phyloP scores from a whole-genome alignment of 1,140 invertebrate genomes.

The Phymastichus coffea region DNA sequence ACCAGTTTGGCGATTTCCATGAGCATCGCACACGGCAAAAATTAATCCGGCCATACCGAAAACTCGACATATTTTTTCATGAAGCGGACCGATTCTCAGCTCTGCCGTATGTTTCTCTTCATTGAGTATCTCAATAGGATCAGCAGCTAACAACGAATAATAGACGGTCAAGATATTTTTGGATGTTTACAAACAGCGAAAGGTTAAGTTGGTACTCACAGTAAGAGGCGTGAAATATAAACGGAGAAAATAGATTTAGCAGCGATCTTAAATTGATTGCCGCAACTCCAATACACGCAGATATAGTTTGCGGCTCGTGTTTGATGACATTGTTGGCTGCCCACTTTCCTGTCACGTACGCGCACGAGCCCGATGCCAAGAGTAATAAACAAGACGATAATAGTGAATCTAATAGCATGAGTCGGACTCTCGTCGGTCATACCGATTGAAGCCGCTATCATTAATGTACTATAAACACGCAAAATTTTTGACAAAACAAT shows the following conservation, averaged over 20 bases:
- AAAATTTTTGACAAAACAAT: too few species aligned
- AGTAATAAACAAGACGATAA: slow-evolving; percentile 34
- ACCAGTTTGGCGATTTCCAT: slow-evolving; percentile 25
- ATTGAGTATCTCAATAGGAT: slow-evolving; percentile 32
- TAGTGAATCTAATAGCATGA: slow-evolving; percentile 31
- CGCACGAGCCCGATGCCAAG: slow-evolving; percentile 33
- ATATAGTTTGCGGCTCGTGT: slow-evolving; percentile 25
- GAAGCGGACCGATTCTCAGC: slow-evolving; percentile 5
- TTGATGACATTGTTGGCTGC: slow-evolving; percentile 22
- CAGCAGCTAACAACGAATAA: slow-evolving; percentile 32
- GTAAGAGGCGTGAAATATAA: slow-evolving; percentile 28
- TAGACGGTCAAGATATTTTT: not conserved
- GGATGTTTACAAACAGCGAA: too few species aligned
- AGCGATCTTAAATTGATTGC: slow-evolving; percentile 32
- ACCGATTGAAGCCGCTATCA: too few species aligned
- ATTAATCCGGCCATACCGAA: slow-evolving; percentile 29
- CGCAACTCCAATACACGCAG: slow-evolving; percentile 31
- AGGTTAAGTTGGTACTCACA: slow-evolving; percentile 28
- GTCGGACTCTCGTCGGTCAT: too few species aligned
- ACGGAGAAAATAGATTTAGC: slow-evolving; percentile 27
- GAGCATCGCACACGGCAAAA: slow-evolving; percentile 31
- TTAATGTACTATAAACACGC: too few species aligned
- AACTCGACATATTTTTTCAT: slow-evolving; percentile 27
- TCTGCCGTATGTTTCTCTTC: slow-evolving; percentile 21
- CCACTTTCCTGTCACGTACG: slow-evolving; percentile 31